Base-by-base conservation (phyloP, 2,888 invertebrate genomes). In the Neoascia interrupta region DNA sequence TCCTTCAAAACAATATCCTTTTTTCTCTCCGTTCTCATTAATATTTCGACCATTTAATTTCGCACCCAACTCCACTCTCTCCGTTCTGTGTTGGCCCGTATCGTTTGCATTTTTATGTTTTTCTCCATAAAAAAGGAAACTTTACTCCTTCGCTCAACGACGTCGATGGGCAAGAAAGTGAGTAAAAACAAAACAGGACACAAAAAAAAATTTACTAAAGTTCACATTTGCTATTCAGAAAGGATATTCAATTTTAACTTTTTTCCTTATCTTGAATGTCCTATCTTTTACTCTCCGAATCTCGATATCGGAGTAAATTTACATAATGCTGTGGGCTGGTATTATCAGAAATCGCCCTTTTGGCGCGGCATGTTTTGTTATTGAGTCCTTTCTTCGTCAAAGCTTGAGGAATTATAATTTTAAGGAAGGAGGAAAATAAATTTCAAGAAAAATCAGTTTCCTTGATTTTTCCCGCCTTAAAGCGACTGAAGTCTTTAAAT, bases 181-280 rank as follows among this genome's bases (percentile, higher is more conserved):
- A 31, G n/a, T 31, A n/a, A n/a, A 3, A 5, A 31, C n/a, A 31
- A 3, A 31, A 31, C 8, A 31, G 31, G 31, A 64, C 60, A 34
- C 39, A 58, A 61, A 51, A 23, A 66, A 49, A 64, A 64, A 37
- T 70, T 63, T 53, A 69, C 60, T 61, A 49, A 64, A 64, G 39
- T 70, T 63, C 58, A 69, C 60, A 66, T 75, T 81, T 81, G 61
- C 69, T 70, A 74, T 80, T 64, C 64, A 56, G 34, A 81, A 75
- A 69, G 69, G 74, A 75, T 80, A 74, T 75, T 74, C 69, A 80
- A 74, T 80, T 80, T 64, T 63, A 74, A 80, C 79, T 79, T 79
- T 68, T n/a, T 73, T 39, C 60, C 73, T 79, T 79, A 73, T 79
- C 79, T 73, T 54, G 23, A 61, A 53, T 70, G 70, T 70, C 70